Evolutionary conservation across 2,888 invertebrate species (phyloP).

Genomic region (Keiferia lycopersicella): DNA sequence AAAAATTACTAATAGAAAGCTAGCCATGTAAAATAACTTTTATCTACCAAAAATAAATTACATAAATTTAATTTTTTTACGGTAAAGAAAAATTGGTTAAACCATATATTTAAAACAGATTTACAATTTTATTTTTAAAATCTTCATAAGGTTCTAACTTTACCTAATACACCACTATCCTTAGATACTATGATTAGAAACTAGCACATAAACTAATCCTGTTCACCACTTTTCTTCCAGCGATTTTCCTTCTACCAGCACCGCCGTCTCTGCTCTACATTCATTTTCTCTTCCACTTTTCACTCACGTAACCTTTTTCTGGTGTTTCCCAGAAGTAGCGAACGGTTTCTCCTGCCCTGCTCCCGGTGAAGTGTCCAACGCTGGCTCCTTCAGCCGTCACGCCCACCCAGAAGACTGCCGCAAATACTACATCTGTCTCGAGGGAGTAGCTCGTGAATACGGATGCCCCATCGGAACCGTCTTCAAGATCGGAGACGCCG

Average conservation of each 20-base stretch:
- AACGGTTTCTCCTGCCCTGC: constrained; percentile 94
- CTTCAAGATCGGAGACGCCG: constrained; percentile 95
- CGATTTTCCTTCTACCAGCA: constrained; percentile 44
- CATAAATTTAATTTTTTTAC: no score
- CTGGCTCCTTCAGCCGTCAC: constrained; percentile 96
- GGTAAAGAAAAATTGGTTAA: no score
- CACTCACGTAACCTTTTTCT: constrained; percentile 61
- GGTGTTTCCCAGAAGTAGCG: constrained; percentile 88
- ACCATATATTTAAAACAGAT: background rate
- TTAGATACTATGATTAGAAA: background rate
- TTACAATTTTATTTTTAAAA: background rate
- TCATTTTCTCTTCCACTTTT: constrained; percentile 56
- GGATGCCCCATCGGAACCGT: constrained; percentile 98
- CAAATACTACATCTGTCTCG: constrained; percentile 96
- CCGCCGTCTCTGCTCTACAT: constrained; percentile 46
- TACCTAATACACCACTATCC: background rate
- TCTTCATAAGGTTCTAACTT: background rate
- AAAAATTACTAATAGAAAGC: no score
- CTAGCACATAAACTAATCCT: constrained; percentile 29
- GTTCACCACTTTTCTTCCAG: constrained; percentile 40
- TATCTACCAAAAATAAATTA: no score
- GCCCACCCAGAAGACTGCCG: constrained; percentile 97
- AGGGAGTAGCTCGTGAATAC: constrained; percentile 94
- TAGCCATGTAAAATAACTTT: no score
- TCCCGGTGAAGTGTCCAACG: constrained; percentile 89